phyloP scores from a whole-genome alignment of 2,888 invertebrate species.

The Sclerodermus sp. region DNA sequence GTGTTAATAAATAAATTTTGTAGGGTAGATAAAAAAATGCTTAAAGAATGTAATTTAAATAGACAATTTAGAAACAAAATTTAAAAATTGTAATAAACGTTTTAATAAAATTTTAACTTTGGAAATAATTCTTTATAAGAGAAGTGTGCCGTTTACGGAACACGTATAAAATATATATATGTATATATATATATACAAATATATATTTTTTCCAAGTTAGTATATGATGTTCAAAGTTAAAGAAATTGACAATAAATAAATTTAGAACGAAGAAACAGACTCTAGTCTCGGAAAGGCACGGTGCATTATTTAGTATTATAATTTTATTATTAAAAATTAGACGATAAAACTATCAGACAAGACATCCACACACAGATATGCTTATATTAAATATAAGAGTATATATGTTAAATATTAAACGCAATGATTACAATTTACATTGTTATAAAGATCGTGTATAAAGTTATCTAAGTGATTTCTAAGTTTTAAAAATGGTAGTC shows the following conservation, averaged over 20 bases:
- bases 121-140: background rate
- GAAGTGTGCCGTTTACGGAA: background rate
- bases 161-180: background rate
- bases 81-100: too few species aligned
- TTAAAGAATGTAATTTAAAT: too few species aligned
- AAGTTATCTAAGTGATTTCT: conserved; percentile 57
- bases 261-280: conserved; percentile 26
- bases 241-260: conserved; percentile 31
- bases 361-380: conserved; percentile 52
- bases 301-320: conserved; percentile 55
- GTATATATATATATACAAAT: background rate
- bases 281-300: conserved; percentile 45
- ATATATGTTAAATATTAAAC: conserved; percentile 57
- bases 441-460: conserved; percentile 58
- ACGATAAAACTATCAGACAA: conserved; percentile 46
- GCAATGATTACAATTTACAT: conserved; percentile 57
- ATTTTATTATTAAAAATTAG: conserved; percentile 51
- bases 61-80: too few species aligned
- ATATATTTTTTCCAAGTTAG: background rate
- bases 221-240: background rate
- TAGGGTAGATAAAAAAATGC: too few species aligned
- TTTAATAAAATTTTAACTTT: conserved; percentile 2
- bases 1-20: too few species aligned
- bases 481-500: conserved; percentile 51
- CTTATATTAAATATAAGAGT: conserved; percentile 53